Percentiles rank a stretch among this genome's conserved stretches.
Conservation (phyloP, 2,888 invertebrate species). For the Orgyia antiqua region DNA sequence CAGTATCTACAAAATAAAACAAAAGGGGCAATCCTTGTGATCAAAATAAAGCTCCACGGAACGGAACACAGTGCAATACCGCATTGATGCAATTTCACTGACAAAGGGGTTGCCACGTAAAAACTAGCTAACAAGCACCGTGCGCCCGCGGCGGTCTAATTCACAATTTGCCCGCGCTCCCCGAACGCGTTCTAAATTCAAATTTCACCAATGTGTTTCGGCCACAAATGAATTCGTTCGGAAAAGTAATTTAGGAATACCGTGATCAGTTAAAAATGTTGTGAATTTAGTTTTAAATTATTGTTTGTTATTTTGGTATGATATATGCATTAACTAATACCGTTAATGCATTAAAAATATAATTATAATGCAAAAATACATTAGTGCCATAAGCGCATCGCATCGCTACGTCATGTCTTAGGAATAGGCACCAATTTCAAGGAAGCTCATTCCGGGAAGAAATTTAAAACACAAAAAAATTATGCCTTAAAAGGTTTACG, state of each 20-base stretch:
- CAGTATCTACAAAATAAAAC: constrained; percentile 19
- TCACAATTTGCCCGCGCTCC: constrained; percentile 64
- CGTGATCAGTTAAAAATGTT: constrained; percentile 4
- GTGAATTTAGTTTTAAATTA: not conserved
- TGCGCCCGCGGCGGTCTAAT: constrained; percentile 63
- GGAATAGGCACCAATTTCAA: too few species aligned
- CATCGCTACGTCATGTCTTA: too few species aligned
- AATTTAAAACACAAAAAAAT: too few species aligned
- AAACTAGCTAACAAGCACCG: constrained; percentile 72
- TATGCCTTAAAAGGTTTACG: too few species aligned
- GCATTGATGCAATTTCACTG: constrained; percentile 59
- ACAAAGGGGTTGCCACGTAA: constrained; percentile 67
- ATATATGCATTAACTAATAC: too few species aligned
- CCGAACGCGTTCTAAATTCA: constrained; percentile 65
- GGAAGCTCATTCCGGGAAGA: too few species aligned
- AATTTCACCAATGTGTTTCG: constrained; percentile 54
- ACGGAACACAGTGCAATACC: constrained; percentile 34
- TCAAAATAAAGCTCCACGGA: constrained; percentile 34
- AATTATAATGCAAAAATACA: too few species aligned
- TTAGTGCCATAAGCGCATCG: too few species aligned
- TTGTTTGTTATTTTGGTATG: not conserved
- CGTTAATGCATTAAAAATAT: too few species aligned
- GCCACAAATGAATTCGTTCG: constrained; percentile 54
- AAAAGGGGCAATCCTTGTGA: constrained; percentile 36
- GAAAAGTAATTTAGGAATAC: constrained; percentile 41